phyloP scores from a whole-genome alignment of 2,797 vertebrate genomes.

The Sebastes umbrosus region DNA sequence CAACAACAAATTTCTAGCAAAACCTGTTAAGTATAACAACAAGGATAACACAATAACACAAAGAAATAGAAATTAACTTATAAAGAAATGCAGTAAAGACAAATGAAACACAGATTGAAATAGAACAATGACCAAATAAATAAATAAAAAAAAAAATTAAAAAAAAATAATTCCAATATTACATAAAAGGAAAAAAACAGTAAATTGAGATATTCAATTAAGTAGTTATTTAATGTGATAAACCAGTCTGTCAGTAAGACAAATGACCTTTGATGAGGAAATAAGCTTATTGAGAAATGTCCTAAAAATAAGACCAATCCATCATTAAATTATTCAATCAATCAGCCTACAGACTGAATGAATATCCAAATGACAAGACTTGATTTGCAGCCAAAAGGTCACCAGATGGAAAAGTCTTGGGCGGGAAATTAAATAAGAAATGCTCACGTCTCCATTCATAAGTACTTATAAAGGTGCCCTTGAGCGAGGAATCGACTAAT shows the following conservation, averaged over 20 bases:
- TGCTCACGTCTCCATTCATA: not conserved
- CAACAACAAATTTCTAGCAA: not conserved
- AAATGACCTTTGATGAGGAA: not conserved
- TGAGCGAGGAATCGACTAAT: not conserved
- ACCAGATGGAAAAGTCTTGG: not conserved
- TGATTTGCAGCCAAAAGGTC: not conserved
- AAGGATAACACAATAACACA: not conserved
- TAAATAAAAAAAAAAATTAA: not conserved
- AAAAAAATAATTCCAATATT: not conserved
- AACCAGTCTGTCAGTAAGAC: not conserved
- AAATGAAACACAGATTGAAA: not conserved
- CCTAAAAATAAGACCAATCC: not conserved
- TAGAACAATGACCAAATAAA: constrained; percentile 1
- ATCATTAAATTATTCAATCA: constrained; percentile 6
- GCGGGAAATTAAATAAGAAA: not conserved
- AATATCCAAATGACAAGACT: not conserved
- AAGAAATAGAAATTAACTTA: not conserved
- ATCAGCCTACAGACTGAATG: not conserved
- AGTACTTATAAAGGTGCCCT: not conserved
- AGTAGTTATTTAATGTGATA: not conserved
- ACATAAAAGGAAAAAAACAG: not conserved
- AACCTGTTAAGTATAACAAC: not conserved
- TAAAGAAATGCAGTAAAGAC: not conserved
- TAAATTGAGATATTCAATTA: not conserved
- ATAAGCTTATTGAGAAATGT: not conserved